Evolutionary conservation across 2,797 vertebrate genomes (phyloP).

Genomic region (Semaprochilodus insignis): DNA sequence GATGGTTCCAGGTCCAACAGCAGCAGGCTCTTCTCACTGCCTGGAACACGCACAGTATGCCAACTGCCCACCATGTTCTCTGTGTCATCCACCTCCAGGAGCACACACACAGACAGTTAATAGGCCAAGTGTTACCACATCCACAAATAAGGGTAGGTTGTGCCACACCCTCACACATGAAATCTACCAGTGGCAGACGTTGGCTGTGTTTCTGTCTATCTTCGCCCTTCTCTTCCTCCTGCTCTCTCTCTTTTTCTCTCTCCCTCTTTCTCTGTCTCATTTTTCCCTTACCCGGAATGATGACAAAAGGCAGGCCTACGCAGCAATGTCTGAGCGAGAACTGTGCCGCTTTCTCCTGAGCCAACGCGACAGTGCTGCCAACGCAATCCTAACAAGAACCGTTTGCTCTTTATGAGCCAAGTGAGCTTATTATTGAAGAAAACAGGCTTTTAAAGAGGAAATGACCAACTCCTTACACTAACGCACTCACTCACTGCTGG

Average conservation of each 20-base stretch:
- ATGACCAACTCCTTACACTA: constrained; percentile 53
- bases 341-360: constrained; percentile 69
- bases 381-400: constrained; percentile 55
- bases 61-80: constrained; percentile 80
- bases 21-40: constrained; percentile 91
- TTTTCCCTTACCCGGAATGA: constrained; percentile 34
- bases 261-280: not conserved
- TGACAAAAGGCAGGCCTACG: constrained; percentile 50
- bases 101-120: constrained; percentile 29
- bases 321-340: constrained; percentile 59
- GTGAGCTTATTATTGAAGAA: constrained; percentile 63
- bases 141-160: constrained; percentile 14
- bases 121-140: constrained; percentile 45
- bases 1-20: constrained; percentile 91
- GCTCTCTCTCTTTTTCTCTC: too few species aligned
- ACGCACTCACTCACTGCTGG: constrained; percentile 24
- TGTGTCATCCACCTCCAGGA: constrained; percentile 86
- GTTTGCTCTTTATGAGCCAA: constrained; percentile 62
- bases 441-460: constrained; percentile 64
- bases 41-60: constrained; percentile 93
- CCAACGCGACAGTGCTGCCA: constrained; percentile 58
- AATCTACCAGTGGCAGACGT: not conserved
- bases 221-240: too few species aligned
- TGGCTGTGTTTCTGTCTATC: not conserved
- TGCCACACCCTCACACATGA: not conserved